These are phyloP conservation scores for Porites lobata DNA, from an alignment of 92 coral and sea anemone species.

Conservation along the genomic window DNA sequence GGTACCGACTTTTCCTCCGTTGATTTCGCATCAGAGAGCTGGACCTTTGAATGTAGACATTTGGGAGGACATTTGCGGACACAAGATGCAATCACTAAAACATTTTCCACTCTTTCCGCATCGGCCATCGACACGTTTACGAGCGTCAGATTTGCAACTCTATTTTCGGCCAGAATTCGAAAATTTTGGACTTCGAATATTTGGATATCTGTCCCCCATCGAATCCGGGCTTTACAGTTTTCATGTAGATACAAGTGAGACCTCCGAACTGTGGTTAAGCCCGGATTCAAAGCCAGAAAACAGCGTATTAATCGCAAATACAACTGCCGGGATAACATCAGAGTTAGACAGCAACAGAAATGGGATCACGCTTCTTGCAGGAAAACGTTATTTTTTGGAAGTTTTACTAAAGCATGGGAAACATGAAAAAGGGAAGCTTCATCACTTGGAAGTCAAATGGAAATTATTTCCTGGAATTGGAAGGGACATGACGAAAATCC, in stretches of 20 bases:
- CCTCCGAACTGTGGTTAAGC: conserved; percentile 91
- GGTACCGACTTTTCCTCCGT: neutral
- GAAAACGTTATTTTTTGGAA: conserved; percentile 77
- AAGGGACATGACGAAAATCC: conserved; percentile 33
- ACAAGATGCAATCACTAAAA: conserved; percentile 64
- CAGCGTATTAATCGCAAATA: conserved; percentile 47
- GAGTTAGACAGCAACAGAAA: neutral
- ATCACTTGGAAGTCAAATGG: conserved; percentile 74
- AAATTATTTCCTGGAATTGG: conserved; percentile 26
- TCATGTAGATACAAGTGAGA: conserved; percentile 70
- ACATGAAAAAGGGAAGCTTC: neutral
- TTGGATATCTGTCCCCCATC: conserved; percentile 78
- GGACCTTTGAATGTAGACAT: conserved; percentile 73
- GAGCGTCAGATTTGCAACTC: conserved; percentile 53
- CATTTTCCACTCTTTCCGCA: conserved; percentile 83
- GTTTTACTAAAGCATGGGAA: conserved; percentile 79
- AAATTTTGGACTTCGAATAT: conserved; percentile 83
- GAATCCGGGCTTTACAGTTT: conserved; percentile 58
- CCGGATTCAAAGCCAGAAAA: conserved; percentile 65
- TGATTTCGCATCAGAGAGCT: neutral
- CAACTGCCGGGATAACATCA: neutral
- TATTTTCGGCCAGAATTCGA: conserved; percentile 33
- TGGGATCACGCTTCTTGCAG: neutral
- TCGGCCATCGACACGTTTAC: conserved; percentile 71
- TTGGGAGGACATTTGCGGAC: conserved; percentile 90